Conservation (phyloP, 2,888 invertebrate genomes). For the Erebia aethiops region DNA sequence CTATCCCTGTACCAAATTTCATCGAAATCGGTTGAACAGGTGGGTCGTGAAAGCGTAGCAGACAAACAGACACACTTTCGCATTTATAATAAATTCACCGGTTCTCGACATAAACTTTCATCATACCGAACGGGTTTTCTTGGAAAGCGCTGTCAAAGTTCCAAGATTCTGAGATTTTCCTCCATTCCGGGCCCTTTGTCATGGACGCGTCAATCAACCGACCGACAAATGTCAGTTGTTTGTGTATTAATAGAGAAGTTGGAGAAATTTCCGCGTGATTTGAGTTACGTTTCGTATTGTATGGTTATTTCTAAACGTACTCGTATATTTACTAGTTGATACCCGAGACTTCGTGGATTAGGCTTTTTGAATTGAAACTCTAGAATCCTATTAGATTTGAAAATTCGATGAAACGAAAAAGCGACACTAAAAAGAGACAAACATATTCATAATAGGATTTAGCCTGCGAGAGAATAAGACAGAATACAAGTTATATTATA, state of each 20-base stretch:
- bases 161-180: neutral
- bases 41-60: too few species aligned
- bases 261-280: slow-evolving; percentile 25
- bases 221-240: slow-evolving; percentile 14
- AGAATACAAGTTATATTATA: too few species aligned
- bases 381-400: too few species aligned
- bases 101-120: neutral
- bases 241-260: slow-evolving; percentile 14
- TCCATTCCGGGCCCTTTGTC: slow-evolving; percentile 27
- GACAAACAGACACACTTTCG: too few species aligned
- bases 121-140: slow-evolving; percentile 15
- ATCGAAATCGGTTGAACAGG: too few species aligned
- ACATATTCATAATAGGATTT: too few species aligned
- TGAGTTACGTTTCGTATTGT: slow-evolving; percentile 27
- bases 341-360: neutral
- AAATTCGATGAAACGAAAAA: too few species aligned
- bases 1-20: too few species aligned
- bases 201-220: slow-evolving; percentile 32
- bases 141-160: slow-evolving; percentile 13
- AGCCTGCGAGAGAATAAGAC: too few species aligned
- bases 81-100: too few species aligned
- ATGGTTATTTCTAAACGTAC: slow-evolving; percentile 17
- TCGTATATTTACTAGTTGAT: neutral
- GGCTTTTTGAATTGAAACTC: too few species aligned
- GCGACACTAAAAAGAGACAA: too few species aligned